phyloP scores from a whole-genome alignment of 1,140 invertebrate genomes.

The Drosophila pallidifrons region DNA sequence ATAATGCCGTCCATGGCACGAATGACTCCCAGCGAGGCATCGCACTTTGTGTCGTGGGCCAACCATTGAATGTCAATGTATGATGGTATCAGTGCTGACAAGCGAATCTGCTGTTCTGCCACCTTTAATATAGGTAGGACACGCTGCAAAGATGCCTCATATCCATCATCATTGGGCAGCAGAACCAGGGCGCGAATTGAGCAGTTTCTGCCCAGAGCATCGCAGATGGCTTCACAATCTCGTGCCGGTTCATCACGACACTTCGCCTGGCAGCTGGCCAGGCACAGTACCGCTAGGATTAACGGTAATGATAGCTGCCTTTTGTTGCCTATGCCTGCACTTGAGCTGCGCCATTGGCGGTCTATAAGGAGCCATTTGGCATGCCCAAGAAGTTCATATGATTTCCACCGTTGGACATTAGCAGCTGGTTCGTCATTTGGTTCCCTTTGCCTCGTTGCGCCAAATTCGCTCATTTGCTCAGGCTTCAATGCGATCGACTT shows the following conservation, averaged over 20 bases:
- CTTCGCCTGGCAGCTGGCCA: slow-evolving; percentile 37
- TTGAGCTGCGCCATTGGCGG: background rate
- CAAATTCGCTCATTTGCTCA: too few relatives aligned
- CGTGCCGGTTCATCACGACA: slow-evolving; percentile 85
- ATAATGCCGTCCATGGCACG: slow-evolving; percentile 89
- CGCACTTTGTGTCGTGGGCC: slow-evolving; percentile 89
- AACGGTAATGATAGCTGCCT: slow-evolving; percentile 22
- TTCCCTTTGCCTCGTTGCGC: background rate
- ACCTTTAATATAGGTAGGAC: slow-evolving; percentile 87
- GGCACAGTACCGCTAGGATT: slow-evolving; percentile 23
- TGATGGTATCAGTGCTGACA: slow-evolving; percentile 85
- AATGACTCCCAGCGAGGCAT: slow-evolving; percentile 89
- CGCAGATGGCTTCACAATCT: slow-evolving; percentile 86
- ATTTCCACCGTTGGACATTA: slow-evolving; percentile 3
- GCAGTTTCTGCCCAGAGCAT: slow-evolving; percentile 80
- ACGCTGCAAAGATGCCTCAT: slow-evolving; percentile 85
- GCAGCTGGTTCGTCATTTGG: slow-evolving; percentile 24
- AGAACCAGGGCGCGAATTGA: slow-evolving; percentile 86
- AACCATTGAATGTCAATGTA: slow-evolving; percentile 87
- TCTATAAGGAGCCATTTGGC: background rate
- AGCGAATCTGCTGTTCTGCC: slow-evolving; percentile 86
- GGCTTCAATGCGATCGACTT: too few relatives aligned
- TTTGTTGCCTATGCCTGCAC: slow-evolving; percentile 24
- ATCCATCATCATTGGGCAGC: slow-evolving; percentile 86
- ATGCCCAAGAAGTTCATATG: slow-evolving; percentile 30